Base-by-base conservation (phyloP, 1,140 invertebrate genomes). In the Liolophura sinensis region DNA sequence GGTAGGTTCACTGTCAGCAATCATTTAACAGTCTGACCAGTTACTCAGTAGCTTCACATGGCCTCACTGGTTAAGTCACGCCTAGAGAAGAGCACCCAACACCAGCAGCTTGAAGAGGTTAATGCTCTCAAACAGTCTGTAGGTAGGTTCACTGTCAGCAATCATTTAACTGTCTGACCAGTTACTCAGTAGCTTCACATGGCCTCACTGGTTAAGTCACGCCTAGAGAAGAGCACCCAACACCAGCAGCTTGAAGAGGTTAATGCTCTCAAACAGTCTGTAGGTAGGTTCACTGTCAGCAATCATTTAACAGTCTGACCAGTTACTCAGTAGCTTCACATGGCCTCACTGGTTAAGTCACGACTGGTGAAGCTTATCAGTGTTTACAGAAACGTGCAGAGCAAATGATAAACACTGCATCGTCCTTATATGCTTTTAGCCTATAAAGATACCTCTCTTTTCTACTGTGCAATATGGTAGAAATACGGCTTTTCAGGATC, bases 231-330 rank as follows among this genome's bases (percentile, higher is more conserved):
- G n/a, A n/a, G n/a, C 11, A 87, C 88, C 25, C 90, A 93, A 83
- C 90, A 93, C 82, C 90, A 93, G 78, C 87, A 91, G 66, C 88
- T 93, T 74, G 87, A 90, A 67, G 93, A 95, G 86, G 89, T 96
- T 60, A 85, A 90, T 64, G 67, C 67, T 40, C 72, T 88, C 25
- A 72, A 84, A 61, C 63, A 75, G 20, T 73, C 78, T n/a, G 84
- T 87, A 68, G 82, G 85, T 86, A 67, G 51, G 72, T 62, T n/a
- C n/a, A n/a, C 20, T 15, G 20, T 51, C 50, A 51, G 50, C 15
- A 20, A 51, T 51, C 20, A 20, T 16, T 51, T 51, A n/a, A n/a
- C n/a, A n/a, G n/a, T n/a, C n/a, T n/a, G n/a, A n/a, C n/a, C n/a
- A n/a, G n/a, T n/a, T n/a, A n/a, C n/a, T n/a, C n/a, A n/a, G n/a